These are phyloP conservation scores for Ptiloglossa arizonensis DNA, from an alignment of 1,140 invertebrate species.

Conservation along the genomic window DNA sequence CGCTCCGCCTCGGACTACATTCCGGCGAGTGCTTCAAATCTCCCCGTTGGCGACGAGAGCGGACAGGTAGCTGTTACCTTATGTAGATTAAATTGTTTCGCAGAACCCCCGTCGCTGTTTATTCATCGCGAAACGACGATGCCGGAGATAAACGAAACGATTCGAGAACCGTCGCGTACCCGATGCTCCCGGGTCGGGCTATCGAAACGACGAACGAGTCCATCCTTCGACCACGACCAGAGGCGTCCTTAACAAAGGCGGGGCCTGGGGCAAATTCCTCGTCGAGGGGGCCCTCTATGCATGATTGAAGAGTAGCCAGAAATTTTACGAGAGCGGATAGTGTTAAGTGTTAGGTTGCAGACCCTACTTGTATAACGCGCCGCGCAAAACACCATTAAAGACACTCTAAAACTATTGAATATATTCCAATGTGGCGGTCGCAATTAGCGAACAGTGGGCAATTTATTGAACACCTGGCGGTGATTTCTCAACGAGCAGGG, in stretches of 20 bases:
- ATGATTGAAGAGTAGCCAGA: too few relatives aligned
- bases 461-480: too few relatives aligned
- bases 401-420: too few relatives aligned
- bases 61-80: slow-evolving; percentile 67
- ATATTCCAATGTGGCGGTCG: too few relatives aligned
- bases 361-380: too few relatives aligned
- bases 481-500: too few relatives aligned
- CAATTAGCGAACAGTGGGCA: too few relatives aligned
- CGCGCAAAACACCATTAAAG: too few relatives aligned
- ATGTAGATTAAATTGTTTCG: slow-evolving; percentile 73
- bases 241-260: background rate
- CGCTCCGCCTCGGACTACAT: slow-evolving; percentile 3
- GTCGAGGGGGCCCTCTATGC: too few relatives aligned
- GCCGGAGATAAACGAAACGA: slow-evolving; percentile 65
- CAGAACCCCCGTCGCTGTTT: slow-evolving; percentile 65
- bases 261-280: too few relatives aligned
- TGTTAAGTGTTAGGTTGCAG: background rate
- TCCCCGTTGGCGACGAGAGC: slow-evolving; percentile 43
- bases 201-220: slow-evolving; percentile 28
- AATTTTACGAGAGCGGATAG: too few relatives aligned
- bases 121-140: slow-evolving; percentile 65
- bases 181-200: slow-evolving; percentile 8
- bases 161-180: slow-evolving; percentile 29
- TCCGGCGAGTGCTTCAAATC: slow-evolving; percentile 43
- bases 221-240: background rate